phyloP scores from a whole-genome alignment of 2,888 invertebrate species.

The Azorinus chamasolen region DNA sequence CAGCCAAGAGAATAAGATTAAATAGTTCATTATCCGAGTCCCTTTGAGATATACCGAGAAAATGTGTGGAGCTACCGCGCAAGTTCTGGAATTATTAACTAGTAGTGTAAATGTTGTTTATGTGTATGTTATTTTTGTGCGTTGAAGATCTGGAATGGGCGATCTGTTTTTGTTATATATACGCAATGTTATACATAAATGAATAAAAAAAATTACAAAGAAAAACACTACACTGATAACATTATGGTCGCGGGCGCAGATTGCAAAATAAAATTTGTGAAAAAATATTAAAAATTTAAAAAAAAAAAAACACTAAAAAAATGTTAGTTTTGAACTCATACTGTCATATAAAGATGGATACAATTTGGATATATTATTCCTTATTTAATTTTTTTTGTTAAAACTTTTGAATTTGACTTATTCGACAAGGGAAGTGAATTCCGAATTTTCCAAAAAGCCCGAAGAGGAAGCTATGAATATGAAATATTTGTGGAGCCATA shows the following conservation, averaged over 20 bases:
- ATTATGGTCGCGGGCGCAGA: too few species aligned
- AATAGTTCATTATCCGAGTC: slow-evolving; percentile 71
- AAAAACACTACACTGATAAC: neutral
- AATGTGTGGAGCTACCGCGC: slow-evolving; percentile 1
- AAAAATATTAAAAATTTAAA: slow-evolving; percentile 22
- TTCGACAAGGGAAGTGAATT: too few species aligned
- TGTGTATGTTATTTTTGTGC: slow-evolving; percentile 23
- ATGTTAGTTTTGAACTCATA: neutral
- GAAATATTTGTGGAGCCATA: too few species aligned
- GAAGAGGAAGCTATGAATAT: too few species aligned
- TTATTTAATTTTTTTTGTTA: too few species aligned
- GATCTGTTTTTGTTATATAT: slow-evolving; percentile 8
- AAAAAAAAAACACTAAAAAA: slow-evolving; percentile 10
- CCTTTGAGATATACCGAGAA: slow-evolving; percentile 61
- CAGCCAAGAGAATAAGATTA: slow-evolving; percentile 71
- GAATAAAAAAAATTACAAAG: neutral
- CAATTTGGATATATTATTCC: too few species aligned
- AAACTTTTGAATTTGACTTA: too few species aligned
- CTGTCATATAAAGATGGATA: too few species aligned
- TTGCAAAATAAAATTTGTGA: too few species aligned
- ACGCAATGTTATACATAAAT: slow-evolving; percentile 9
- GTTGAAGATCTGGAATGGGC: slow-evolving; percentile 44
- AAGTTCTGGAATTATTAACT: slow-evolving; percentile 6
- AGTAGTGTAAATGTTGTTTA: slow-evolving; percentile 48
- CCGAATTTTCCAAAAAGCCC: too few species aligned